These are phyloP conservation scores for Drosophila grimshawi DNA, from an alignment of 1,140 invertebrate species.

Conservation along the genomic window DNA sequence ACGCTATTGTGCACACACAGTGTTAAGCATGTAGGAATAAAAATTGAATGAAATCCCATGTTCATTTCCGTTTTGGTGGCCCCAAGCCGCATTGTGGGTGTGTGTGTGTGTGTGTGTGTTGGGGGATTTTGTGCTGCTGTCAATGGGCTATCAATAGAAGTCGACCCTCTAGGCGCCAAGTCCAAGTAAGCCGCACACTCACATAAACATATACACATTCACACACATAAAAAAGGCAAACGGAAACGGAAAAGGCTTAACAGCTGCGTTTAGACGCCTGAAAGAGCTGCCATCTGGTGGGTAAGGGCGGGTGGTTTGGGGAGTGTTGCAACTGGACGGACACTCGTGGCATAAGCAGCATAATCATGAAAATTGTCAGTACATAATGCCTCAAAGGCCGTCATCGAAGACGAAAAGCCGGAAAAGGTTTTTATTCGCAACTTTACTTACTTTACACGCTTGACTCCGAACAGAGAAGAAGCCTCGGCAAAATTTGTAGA, in stretches of 20 bases:
- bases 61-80: conserved; percentile 58
- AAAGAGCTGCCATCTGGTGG: conserved; percentile 10
- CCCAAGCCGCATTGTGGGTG: conserved; percentile 41
- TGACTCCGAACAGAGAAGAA: conserved; percentile 50
- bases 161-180: conserved; percentile 62
- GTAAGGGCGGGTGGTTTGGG: neutral
- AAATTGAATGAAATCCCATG: conserved; percentile 70
- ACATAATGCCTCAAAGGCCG: conserved; percentile 80
- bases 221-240: conserved; percentile 52
- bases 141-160: conserved; percentile 70
- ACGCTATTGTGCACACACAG: conserved; percentile 37
- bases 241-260: conserved; percentile 80
- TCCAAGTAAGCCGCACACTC: conserved; percentile 55
- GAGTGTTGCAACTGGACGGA: conserved; percentile 59
- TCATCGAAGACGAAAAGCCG: conserved; percentile 66
- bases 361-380: conserved; percentile 83
- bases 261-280: conserved; percentile 70
- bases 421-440: conserved; percentile 80
- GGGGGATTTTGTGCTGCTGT: conserved; percentile 44
- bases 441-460: conserved; percentile 82
- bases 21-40: conserved; percentile 18
- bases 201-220: neutral
- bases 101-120: conserved; percentile 18
- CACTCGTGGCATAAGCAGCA: conserved; percentile 70
- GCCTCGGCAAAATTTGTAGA: conserved; percentile 66